A percentile compares a stretch with the other conserved stretches of the same genome.
phyloP scores from a whole-genome alignment of 2,797 vertebrate species.

The Sus cebifrons region DNA sequence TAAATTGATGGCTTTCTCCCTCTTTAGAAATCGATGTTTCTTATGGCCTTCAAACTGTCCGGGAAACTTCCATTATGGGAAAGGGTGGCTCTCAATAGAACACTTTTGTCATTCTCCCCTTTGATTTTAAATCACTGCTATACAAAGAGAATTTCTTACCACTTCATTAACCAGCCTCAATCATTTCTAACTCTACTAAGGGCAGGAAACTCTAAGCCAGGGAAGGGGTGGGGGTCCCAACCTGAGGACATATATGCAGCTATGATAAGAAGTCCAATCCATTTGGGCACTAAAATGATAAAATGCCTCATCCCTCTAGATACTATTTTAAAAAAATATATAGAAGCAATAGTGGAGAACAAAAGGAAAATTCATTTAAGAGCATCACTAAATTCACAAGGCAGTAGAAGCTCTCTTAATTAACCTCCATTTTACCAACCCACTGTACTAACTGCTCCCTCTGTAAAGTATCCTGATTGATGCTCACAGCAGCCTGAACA shows the following conservation, averaged over 20 bases:
- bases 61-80: constrained; percentile 3
- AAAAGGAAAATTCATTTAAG: constrained; percentile 72
- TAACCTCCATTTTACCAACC: constrained; percentile 67
- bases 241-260: background rate
- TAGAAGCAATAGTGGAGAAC: constrained; percentile 34
- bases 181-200: background rate
- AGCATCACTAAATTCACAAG: constrained; percentile 64
- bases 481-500: background rate
- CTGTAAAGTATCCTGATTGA: constrained; percentile 60
- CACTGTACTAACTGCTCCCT: background rate
- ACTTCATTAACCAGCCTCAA: constrained; percentile 31
- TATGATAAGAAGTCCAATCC: constrained; percentile 31
- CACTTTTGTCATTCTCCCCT: background rate
- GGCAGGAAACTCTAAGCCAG: constrained; percentile 24
- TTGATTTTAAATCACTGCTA: constrained; percentile 50
- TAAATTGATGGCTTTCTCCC: background rate
- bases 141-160: background rate
- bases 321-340: constrained; percentile 18
- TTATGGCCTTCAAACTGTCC: background rate
- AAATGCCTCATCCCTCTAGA: background rate
- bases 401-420: constrained; percentile 69
- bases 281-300: constrained; percentile 39
- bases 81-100: background rate
- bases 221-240: background rate
- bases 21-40: background rate